Conservation (phyloP, 2,797 vertebrate species). For the Scolopax rusticola region DNA sequence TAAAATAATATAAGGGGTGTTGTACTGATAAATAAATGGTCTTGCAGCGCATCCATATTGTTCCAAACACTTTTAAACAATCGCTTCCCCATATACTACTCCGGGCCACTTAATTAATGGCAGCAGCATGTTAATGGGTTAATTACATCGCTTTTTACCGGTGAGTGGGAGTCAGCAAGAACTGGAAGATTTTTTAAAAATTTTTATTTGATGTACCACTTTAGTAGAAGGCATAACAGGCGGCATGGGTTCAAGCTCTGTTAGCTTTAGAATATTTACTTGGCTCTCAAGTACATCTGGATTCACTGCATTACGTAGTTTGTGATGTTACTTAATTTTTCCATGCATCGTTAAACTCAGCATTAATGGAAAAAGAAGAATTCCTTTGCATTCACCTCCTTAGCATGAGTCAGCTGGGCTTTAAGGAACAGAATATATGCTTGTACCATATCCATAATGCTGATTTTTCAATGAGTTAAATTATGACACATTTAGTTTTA, state of each 20-base stretch:
- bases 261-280: conserved; percentile 62
- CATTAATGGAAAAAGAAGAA: conserved; percentile 24
- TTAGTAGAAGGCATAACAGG: conserved; percentile 72
- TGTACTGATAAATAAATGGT: conserved; percentile 79
- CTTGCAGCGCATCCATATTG: conserved; percentile 78
- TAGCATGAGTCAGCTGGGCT: neutral
- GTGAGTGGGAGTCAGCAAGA: conserved; percentile 58
- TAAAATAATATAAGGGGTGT: conserved; percentile 78
- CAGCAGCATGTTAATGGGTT: conserved; percentile 62
- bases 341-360: conserved; percentile 14
- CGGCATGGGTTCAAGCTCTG: conserved; percentile 64
- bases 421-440: conserved; percentile 17
- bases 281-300: conserved; percentile 64
- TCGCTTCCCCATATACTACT: conserved; percentile 42
- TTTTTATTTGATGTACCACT: conserved; percentile 62
- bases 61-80: conserved; percentile 61
- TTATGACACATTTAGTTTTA: conserved; percentile 59
- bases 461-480: conserved; percentile 55
- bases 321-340: conserved; percentile 59
- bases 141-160: conserved; percentile 38
- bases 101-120: conserved; percentile 51
- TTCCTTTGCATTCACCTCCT: conserved; percentile 33
- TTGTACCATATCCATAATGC: conserved; percentile 49
- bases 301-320: conserved; percentile 48
- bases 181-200: neutral